Evolutionary conservation across 2,113 vertebrate species (phyloP), one percentile per base, ranked within the genome.

Genomic region (Progne subis): DNA sequence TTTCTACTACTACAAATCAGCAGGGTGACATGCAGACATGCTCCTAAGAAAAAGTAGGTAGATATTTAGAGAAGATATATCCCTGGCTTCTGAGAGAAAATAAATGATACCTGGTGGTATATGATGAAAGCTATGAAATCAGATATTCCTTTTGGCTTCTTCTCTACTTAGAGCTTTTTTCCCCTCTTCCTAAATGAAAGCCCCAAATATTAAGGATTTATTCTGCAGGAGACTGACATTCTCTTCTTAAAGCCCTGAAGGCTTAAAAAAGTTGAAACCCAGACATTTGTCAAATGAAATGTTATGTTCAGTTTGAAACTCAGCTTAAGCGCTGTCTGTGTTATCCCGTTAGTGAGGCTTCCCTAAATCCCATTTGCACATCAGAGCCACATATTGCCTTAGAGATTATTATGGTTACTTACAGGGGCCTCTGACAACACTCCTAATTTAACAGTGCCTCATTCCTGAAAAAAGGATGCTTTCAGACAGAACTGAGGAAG

Each of bases 201-300:
- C 68, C 28, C 50, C 49, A 77, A 95, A 93, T 89, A 92, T 41
- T 83, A 79, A 68, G 82, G 67, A 91, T 92, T 94, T 96, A 90
- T 95, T 96, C 52, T 89, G 28, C n/a, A 64, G 82, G 31, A 95
- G 63, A 59, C 44, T 82, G 75, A 57, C 72, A 88, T 88, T 90
- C 88, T 68, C 44, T 47, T 39, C 82, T 63, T 81, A 93, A 89
- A 93, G 32, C 86, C 77, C 71, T 41, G 43, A 87, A 82, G 88
- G 59, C 92, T 95, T 92, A 70, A 81, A 86, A 95, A 95, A 70
- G 77, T 92, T 96, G 70, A 96, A 86, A 90, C 11, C 17, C 64
- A 96, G 88, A 96, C 90, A 94, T 95, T 96, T 92, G 86, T 94
- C 86, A 95, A 96, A 52, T 49, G 78, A 84, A 88, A 84, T 4